Conservation (phyloP, 2,888 invertebrate genomes). For the Sarcophaga variegata region DNA sequence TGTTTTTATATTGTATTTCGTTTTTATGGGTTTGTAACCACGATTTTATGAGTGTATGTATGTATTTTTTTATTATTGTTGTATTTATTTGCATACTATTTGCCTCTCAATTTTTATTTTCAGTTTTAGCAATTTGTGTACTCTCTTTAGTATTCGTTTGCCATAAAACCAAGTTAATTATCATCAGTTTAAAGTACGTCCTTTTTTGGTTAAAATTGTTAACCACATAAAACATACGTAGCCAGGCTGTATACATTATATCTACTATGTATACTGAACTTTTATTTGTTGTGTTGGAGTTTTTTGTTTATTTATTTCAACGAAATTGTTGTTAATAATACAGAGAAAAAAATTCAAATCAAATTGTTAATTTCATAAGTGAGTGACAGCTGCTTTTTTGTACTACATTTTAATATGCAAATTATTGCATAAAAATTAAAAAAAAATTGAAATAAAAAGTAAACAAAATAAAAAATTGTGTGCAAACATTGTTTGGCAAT, state of each 20-base stretch:
- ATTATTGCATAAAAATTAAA: conserved; percentile 12
- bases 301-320: conserved; percentile 25
- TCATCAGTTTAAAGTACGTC: conserved; percentile 23
- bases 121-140: conserved; percentile 4
- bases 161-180: conserved; percentile 49
- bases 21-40: conserved; percentile 13
- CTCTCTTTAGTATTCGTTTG: conserved; percentile 18
- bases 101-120: conserved; percentile 18
- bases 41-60: not conserved
- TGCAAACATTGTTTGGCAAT: conserved; percentile 18
- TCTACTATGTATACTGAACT: conserved; percentile 4
- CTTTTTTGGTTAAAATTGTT: conserved; percentile 22
- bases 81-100: conserved; percentile 8
- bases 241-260: not conserved
- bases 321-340: conserved; percentile 50
- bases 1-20: not conserved
- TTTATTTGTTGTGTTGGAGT: conserved; percentile 8
- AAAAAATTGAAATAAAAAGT: not conserved
- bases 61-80: not conserved
- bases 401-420: not conserved
- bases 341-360: conserved; percentile 19
- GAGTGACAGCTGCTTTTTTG: conserved; percentile 2
- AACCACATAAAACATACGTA: conserved; percentile 4
- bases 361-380: conserved; percentile 28
- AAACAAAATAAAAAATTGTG: not conserved